Evolutionary conservation across 2,113 vertebrate genomes (phyloP).

Genomic region (Cichladusa arquata): DNA sequence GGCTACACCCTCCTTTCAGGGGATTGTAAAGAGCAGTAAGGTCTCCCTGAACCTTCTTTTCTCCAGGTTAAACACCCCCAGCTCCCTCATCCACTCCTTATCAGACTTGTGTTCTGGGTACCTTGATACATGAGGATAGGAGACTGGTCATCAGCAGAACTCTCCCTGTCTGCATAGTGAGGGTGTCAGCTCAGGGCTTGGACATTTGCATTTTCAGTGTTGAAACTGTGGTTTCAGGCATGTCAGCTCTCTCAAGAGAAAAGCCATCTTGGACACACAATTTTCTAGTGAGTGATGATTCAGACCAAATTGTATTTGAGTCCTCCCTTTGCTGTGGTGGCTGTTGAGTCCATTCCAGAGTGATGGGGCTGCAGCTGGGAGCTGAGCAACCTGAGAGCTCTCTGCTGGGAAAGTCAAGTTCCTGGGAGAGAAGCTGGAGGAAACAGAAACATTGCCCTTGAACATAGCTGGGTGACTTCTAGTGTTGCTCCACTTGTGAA

Average conservation of each 20-base stretch:
- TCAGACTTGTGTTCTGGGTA: not conserved
- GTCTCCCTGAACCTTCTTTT: not conserved
- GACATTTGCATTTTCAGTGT: not conserved
- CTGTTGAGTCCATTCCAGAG: not conserved
- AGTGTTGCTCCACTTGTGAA: not conserved
- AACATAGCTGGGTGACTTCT: not conserved
- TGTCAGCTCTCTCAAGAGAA: not conserved
- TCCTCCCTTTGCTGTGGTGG: not conserved
- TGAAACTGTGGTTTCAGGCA: not conserved
- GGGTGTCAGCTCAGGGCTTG: not conserved
- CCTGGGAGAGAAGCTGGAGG: fast-evolving
- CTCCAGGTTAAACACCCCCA: not conserved
- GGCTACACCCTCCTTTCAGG: not conserved
- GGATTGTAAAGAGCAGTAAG: fast-evolving
- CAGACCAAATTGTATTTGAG: not conserved
- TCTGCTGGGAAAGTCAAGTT: not conserved
- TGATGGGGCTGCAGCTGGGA: fast-evolving
- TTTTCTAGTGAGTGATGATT: not conserved
- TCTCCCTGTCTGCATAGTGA: fast-evolving
- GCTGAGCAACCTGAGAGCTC: not conserved
- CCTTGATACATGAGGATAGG: too few species aligned
- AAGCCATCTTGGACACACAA: fast-evolving
- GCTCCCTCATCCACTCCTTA: not conserved
- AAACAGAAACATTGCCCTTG: not conserved
- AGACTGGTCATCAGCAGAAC: not conserved